Percentiles rank a stretch among this genome's conserved stretches.
These are phyloP conservation scores for Diadema setosum DNA, from an alignment of 35 echinoderm and acorn worm genomes.

Conservation along the genomic window DNA sequence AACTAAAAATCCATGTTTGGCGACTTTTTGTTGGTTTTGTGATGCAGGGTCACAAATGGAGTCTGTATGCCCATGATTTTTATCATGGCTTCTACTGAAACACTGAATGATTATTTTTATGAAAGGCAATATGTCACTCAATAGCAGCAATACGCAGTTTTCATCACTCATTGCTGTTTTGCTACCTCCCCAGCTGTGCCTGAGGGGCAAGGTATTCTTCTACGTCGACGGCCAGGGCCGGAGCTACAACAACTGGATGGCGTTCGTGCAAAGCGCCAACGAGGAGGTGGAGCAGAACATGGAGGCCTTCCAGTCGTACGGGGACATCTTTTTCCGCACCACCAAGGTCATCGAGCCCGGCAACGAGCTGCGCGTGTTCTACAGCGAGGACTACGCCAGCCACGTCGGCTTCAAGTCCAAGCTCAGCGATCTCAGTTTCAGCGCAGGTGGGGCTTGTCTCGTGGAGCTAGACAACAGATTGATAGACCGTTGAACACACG, in stretches of 20 bases:
- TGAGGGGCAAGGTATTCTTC: neutral
- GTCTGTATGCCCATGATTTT: no score
- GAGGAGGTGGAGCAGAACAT: neutral
- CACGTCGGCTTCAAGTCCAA: neutral
- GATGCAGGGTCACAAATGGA: no score
- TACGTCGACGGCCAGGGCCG: neutral
- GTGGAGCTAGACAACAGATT: no score
- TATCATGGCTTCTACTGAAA: no score
- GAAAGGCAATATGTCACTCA: no score
- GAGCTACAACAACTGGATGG: conserved; percentile 1
- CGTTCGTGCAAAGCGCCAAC: neutral
- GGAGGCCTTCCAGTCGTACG: neutral
- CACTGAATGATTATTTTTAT: no score
- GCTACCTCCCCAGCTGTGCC: neutral
- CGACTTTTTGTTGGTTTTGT: no score
- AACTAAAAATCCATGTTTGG: no score
- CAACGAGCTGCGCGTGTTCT: neutral
- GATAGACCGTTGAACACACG: no score
- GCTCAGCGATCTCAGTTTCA: neutral
- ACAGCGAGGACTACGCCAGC: neutral
- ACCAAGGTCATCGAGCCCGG: neutral
- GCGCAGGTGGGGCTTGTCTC: neutral
- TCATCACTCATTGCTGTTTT: no score
- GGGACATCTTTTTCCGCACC: neutral
- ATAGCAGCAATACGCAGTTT: no score